Evolutionary conservation across 2,888 invertebrate species (phyloP), one percentile per base, ranked within the genome.

Genomic region (Limnephilus marmoratus): DNA sequence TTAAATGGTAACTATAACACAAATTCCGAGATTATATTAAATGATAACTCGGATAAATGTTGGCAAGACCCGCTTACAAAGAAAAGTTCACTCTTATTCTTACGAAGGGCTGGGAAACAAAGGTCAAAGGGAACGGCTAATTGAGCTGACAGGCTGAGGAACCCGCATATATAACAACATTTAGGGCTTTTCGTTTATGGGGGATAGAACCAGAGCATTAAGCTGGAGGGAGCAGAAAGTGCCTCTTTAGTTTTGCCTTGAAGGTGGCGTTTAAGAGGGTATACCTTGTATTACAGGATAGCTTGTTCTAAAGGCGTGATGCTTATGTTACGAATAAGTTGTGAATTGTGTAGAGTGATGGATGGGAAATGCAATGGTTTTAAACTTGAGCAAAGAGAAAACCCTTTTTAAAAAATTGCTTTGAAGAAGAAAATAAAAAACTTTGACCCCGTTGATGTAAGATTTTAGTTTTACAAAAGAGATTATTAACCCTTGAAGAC

Each of bases 91-190:
- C 85, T 15, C 37, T 41, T n/a, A 85, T 85, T 41, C 41, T 34
- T 41, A 45, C 24, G 12, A 85, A 45, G 85, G 85, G n/a, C 45
- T 37, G 24, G n/a, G n/a, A 68, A 85, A 85, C 85, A 85, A 85
- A 85, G 41, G 41, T 34, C n/a, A 85, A 85, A 85, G 85, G 12
- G 85, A 85, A 85, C 41, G n/a, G n/a, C 85, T 85, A 85, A 85
- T 85, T 85, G 85, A 85, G 85, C 34, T 83, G 82, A 83, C 82
- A 37, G 82, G 82, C 34, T 34, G 82, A 83, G 34, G 34, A 83
- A 37, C 82, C 82, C 82, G 82, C 34, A 83, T 83, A 34, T 83
- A 34, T 37, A 83, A 37, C 82, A 83, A 31, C 34, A 83, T 37
- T 34, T 31, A 37, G 18, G 68, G 68, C 68, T 68, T 68, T 68